Evolutionary conservation across 2,113 vertebrate genomes (phyloP).

Genomic region (Kobus ellipsiprymnus): DNA sequence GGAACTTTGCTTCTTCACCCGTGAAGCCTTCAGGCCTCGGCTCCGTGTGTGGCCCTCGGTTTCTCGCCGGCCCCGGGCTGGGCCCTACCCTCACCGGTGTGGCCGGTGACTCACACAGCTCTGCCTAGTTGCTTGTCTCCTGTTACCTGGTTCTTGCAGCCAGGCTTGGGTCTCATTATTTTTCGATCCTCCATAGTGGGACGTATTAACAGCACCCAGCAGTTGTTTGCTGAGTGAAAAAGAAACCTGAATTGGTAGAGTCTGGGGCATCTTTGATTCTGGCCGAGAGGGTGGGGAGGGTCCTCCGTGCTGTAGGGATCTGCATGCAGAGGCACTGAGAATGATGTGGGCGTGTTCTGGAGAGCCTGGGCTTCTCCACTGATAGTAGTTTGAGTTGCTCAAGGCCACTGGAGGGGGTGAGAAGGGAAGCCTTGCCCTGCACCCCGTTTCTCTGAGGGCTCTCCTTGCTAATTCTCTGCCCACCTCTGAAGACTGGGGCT

Average conservation of each 20-base stretch:
- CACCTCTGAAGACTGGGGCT: too few relatives aligned
- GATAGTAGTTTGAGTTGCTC: rapidly evolving
- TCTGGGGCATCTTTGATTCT: background rate
- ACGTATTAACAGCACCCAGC: too few relatives aligned
- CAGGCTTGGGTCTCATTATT: background rate
- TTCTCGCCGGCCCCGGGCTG: background rate
- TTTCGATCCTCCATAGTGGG: background rate
- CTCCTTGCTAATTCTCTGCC: background rate
- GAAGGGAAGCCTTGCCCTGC: background rate
- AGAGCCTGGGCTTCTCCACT: too few relatives aligned
- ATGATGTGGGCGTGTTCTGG: background rate
- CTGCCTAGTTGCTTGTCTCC: background rate
- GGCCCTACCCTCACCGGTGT: background rate
- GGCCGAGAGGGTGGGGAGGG: background rate
- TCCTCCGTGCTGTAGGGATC: background rate
- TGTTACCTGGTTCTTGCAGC: background rate
- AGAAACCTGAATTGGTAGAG: background rate
- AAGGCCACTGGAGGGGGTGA: background rate
- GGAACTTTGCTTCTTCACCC: background rate
- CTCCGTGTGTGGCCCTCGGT: background rate
- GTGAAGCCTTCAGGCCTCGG: background rate
- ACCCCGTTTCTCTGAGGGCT: background rate
- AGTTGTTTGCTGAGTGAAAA: background rate
- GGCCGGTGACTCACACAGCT: background rate
- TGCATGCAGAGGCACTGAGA: background rate